A percentile compares a stretch with the other conserved stretches of the same genome.
These are phyloP conservation scores for Agonum fuliginosum DNA, from an alignment of 2,888 invertebrate genomes.

Conservation along the genomic window DNA sequence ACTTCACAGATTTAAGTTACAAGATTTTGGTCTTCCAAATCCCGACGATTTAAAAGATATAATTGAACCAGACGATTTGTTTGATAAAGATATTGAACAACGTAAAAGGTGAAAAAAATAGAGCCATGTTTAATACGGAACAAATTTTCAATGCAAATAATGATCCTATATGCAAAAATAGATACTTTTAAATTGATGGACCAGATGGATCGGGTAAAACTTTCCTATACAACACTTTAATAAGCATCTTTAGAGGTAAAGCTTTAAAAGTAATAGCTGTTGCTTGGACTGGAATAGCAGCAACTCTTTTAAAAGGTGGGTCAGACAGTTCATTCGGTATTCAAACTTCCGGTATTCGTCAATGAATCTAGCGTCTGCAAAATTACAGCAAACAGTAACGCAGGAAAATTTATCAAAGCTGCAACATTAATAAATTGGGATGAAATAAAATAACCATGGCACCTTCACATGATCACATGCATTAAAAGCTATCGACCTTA, in stretches of 20 bases:
- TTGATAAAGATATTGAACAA: not conserved
- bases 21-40: not conserved
- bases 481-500: no score
- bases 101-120: no score
- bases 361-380: not conserved
- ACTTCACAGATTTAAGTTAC: not conserved
- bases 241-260: conserved; percentile 59
- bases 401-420: not conserved
- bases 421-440: no score
- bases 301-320: conserved; percentile 67
- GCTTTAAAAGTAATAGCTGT: conserved; percentile 58
- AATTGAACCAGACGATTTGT: not conserved
- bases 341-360: conserved; percentile 65
- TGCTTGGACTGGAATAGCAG: conserved; percentile 68
- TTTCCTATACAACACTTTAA: conserved; percentile 66
- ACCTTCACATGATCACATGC: no score
- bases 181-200: conserved; percentile 66
- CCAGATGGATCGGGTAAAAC: conserved; percentile 72
- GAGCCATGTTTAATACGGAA: not conserved
- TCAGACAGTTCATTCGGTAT: conserved; percentile 68
- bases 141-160: not conserved
- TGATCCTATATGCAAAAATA: not conserved
- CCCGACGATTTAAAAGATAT: not conserved
- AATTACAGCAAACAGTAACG: not conserved
- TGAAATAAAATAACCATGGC: no score